phyloP scores from a whole-genome alignment of 2,888 invertebrate species.

The Fissipunctia ypsillon region DNA sequence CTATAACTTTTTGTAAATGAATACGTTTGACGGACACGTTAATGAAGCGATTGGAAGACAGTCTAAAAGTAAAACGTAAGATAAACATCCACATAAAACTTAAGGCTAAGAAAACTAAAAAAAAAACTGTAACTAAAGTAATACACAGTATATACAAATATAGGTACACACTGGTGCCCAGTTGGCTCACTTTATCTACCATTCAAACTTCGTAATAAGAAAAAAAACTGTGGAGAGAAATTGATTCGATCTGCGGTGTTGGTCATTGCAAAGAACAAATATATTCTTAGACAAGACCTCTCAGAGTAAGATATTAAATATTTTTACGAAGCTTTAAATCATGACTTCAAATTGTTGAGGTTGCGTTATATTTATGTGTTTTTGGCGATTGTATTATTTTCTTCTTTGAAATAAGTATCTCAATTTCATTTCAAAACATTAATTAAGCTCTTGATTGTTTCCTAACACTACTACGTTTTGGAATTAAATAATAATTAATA shows the following conservation, averaged over 20 bases:
- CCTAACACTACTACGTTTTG: not conserved
- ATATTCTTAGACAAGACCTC: slow-evolving; percentile 62
- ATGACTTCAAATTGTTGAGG: not conserved
- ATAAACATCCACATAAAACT: slow-evolving; percentile 12
- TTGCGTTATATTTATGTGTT: not conserved
- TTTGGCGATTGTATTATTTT: not conserved
- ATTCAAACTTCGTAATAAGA: slow-evolving; percentile 74
- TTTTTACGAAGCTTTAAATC: not conserved
- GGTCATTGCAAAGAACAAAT: slow-evolving; percentile 66
- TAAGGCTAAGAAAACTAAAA: slow-evolving; percentile 7
- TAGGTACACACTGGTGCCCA: slow-evolving; percentile 62
- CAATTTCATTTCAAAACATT: not conserved
- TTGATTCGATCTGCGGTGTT: slow-evolving; percentile 80
- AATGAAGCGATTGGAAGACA: slow-evolving; percentile 33
- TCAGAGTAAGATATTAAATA: slow-evolving; percentile 19
- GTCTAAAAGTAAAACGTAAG: slow-evolving; percentile 11
- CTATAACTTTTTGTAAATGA: not conserved
- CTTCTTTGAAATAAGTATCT: not conserved
- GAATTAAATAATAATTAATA: slow-evolving; percentile 12
- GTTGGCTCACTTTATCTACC: slow-evolving; percentile 73
- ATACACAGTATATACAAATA: slow-evolving; percentile 38
- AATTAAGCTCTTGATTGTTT: slow-evolving; percentile 11
- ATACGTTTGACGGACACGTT: not conserved
- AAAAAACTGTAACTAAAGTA: slow-evolving; percentile 44
- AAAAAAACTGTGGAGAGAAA: slow-evolving; percentile 78